These are phyloP conservation scores for Cynopterus sphinx DNA, from an alignment of 2,797 vertebrate genomes.

Conservation along the genomic window DNA sequence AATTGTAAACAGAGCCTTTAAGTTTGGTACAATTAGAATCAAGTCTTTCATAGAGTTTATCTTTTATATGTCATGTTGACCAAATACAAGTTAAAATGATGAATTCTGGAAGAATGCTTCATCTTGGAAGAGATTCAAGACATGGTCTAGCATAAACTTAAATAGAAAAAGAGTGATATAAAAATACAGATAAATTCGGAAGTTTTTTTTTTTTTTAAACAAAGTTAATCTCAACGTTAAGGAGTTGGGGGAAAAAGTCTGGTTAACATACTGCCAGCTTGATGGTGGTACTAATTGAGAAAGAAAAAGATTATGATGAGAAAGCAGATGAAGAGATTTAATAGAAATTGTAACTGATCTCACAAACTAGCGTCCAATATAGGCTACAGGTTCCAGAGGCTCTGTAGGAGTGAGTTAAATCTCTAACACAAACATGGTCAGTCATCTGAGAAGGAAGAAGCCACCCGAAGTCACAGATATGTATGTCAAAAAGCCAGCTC, in stretches of 20 bases:
- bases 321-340: not conserved
- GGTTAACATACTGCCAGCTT: not conserved
- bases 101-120: constrained; percentile 27
- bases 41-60: not conserved
- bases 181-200: not conserved
- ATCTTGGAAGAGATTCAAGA: constrained; percentile 26
- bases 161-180: not conserved
- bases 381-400: not conserved
- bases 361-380: not conserved
- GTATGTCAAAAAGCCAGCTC: not conserved
- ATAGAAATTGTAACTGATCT: not conserved
- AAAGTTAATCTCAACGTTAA: not conserved
- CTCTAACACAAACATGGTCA: not conserved
- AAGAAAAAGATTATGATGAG: not conserved
- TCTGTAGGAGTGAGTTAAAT: not conserved
- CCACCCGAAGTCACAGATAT: not conserved
- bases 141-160: not conserved
- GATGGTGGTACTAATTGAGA: not conserved
- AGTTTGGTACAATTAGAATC: not conserved
- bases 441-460: not conserved
- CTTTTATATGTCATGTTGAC: not conserved
- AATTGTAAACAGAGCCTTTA: not conserved
- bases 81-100: constrained; percentile 29
- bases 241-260: not conserved
- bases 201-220: not conserved